phyloP scores from a whole-genome alignment of 1,140 invertebrate genomes.

The Caerostris darwini region DNA sequence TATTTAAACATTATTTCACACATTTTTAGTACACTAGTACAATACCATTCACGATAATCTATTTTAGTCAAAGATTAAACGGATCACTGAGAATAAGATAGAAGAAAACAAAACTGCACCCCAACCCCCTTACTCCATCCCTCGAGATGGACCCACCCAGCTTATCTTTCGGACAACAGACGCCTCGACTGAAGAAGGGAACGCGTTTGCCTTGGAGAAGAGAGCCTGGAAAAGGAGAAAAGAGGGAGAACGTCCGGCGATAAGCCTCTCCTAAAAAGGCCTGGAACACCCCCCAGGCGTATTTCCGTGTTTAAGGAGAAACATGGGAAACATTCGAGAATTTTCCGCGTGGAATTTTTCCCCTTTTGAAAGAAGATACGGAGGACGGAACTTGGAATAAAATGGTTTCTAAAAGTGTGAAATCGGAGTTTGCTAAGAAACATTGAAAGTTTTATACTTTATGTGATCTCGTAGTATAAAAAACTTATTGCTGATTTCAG shows the following conservation, averaged over 20 bases:
- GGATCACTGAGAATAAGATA: background rate
- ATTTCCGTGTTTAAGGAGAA: background rate
- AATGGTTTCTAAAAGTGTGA: no score
- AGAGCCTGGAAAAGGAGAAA: background rate
- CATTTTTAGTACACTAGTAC: no score
- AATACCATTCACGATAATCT: no score
- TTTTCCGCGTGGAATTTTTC: background rate
- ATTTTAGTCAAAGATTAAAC: background rate
- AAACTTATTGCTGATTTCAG: no score
- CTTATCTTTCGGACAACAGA: slow-evolving; percentile 48
- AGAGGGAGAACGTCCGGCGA: background rate
- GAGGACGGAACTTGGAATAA: no score
- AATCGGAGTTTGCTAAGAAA: no score
- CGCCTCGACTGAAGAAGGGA: background rate
- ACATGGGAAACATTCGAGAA: background rate
- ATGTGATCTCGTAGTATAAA: no score
- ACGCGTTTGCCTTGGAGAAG: background rate
- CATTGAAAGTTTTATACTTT: no score
- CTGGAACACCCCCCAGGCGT: background rate
- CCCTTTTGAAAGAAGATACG: no score
- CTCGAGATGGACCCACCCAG: background rate
- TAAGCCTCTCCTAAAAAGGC: background rate
- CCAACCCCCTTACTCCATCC: background rate
- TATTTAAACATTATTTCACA: no score
- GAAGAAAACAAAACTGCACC: background rate